A percentile compares a stretch with the other conserved stretches of the same genome.
These are phyloP conservation scores for Spodoptera frugiperda DNA, from an alignment of 1,140 invertebrate species.

Conservation along the genomic window DNA sequence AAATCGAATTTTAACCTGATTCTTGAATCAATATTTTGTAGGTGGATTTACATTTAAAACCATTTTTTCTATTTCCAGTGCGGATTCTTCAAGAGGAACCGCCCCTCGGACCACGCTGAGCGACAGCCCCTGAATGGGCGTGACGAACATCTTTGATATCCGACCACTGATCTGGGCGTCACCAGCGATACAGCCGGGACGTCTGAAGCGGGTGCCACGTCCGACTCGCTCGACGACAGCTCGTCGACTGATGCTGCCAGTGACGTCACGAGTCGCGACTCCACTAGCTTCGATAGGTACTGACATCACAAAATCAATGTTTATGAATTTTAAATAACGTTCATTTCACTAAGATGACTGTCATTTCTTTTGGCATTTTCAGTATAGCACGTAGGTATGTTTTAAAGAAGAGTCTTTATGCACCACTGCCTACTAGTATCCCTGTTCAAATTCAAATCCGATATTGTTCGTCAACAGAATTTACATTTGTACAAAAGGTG, in stretches of 20 bases:
- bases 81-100: constrained; percentile 97
- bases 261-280: constrained; percentile 79
- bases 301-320: constrained; percentile 57
- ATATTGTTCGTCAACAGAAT: no score
- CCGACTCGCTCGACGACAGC: constrained; percentile 84
- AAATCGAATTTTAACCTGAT: no score
- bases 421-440: no score
- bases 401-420: no score
- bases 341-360: neutral
- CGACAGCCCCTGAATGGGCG: constrained; percentile 93
- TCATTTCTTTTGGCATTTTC: neutral
- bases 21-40: no score
- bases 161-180: constrained; percentile 68
- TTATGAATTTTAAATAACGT: constrained; percentile 49
- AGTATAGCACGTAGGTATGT: no score
- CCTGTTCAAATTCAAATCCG: no score
- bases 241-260: constrained; percentile 79
- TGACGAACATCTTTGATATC: constrained; percentile 89
- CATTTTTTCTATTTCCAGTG: constrained; percentile 88
- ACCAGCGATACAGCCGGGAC: constrained; percentile 58
- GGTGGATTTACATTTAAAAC: neutral
- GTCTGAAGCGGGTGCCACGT: constrained; percentile 77
- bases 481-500: no score
- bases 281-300: constrained; percentile 71
- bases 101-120: constrained; percentile 92